Conservation (phyloP, 2,113 vertebrate genomes). For the Dipodomys ordii region DNA sequence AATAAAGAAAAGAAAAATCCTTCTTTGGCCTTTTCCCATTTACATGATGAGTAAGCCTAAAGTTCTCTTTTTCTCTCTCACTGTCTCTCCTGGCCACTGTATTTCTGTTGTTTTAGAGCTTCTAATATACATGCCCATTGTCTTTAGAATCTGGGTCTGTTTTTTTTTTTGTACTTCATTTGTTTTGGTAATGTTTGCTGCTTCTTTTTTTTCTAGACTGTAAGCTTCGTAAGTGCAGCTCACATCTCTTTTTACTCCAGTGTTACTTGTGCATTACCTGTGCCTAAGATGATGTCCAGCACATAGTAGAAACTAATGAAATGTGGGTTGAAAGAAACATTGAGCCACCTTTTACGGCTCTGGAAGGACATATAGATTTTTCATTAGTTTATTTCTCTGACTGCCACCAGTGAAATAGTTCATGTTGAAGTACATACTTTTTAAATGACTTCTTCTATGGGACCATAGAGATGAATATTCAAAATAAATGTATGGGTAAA, state of each 20-base stretch:
- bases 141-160: not conserved
- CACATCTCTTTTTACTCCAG: not conserved
- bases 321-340: not conserved
- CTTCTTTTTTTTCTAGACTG: not conserved
- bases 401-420: not conserved
- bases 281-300: not conserved
- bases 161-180: not conserved
- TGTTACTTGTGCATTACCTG: not conserved
- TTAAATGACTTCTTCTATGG: not conserved
- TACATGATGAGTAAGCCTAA: not conserved
- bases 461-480: not conserved
- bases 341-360: not conserved
- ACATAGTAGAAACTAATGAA: not conserved
- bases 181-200: not conserved
- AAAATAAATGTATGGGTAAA: not conserved
- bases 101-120: not conserved
- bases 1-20: not conserved
- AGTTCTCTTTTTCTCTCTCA: not conserved
- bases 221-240: not conserved
- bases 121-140: not conserved
- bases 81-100: not conserved
- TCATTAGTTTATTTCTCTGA: not conserved
- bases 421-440: not conserved
- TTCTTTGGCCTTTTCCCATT: not conserved
- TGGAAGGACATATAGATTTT: not conserved